Evolutionary conservation across 2,888 invertebrate species (phyloP), one percentile per base, ranked within the genome.

Genomic region (Euzophera pinguis): DNA sequence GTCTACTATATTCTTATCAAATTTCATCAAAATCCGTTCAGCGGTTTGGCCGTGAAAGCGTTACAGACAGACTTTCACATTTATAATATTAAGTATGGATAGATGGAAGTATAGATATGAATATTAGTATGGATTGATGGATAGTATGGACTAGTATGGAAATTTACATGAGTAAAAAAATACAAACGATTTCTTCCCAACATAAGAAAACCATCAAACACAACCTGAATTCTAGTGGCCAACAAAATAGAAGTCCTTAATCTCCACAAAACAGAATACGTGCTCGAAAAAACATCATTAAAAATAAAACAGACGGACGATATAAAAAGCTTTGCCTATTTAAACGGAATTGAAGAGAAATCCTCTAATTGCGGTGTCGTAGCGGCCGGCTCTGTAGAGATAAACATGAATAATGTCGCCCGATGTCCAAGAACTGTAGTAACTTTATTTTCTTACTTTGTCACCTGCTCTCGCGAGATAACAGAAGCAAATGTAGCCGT

Each of bases 321-420:
- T 61, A 69, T 61, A 65, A 69, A 70, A 71, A 61, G 68, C 68
- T 68, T 65, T 69, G 67, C 72, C 64, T 68, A 71, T 68, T 67
- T 69, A 71, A 68, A 69, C 65, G 65, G 65, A 67, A 51, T 37
- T 14, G 51, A 69, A 66, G 74, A 72, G 64, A 62, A 81, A 81
- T 82, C 73, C 78, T 80, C 78, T 88, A 88, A 89, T 89, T 88
- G 86, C 82, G 81, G 79, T 67, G 75, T 79, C 81, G 73, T 67
- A 67, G 63, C 64, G 68, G 64, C 65, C 59, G 66, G 59, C 64
- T 64, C 65, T 61, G 63, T 63, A 58, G 69, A 75, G 88, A 89
- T 89, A 88, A 89, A 87, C 87, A 81, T 87, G 88, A 89, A 84
- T 87, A 81, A 88, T 87, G 87, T 81, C 76, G 70, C 64, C 69